A percentile compares a stretch with the other conserved stretches of the same genome.
Evolutionary conservation across 2,888 invertebrate genomes (phyloP).

Genomic region (Caenorhabditis sulstoni): DNA sequence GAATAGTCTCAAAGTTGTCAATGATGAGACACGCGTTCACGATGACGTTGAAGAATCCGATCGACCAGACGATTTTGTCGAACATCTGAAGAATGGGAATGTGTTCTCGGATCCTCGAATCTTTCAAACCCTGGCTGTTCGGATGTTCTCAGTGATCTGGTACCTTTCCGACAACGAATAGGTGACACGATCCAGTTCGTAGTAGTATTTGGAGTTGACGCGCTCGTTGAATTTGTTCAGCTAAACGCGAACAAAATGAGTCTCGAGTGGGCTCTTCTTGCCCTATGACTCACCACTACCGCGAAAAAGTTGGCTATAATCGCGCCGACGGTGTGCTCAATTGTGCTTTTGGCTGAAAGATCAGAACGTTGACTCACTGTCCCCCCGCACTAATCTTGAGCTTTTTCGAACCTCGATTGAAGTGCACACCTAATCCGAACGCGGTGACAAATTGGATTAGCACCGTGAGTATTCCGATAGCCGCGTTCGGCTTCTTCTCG

Average conservation of each 20-base stretch:
- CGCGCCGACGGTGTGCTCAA: conserved; percentile 45
- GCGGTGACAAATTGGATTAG: conserved; percentile 29
- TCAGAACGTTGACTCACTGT: no score
- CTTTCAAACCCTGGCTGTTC: conserved; percentile 17
- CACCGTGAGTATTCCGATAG: conserved; percentile 24
- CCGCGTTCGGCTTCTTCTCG: conserved; percentile 20
- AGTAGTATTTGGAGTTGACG: conserved; percentile 47
- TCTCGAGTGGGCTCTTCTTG: background rate
- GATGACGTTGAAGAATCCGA: conserved; percentile 47
- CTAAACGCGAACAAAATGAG: background rate
- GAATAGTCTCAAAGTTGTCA: conserved; percentile 43
- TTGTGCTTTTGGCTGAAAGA: conserved; percentile 36
- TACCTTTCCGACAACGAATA: conserved; percentile 46
- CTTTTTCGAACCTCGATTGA: conserved; percentile 25
- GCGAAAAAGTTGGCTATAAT: conserved; percentile 48
- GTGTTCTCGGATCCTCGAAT: background rate
- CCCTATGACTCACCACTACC: conserved; percentile 6
- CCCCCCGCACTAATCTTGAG: no score
- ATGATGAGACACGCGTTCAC: conserved; percentile 48
- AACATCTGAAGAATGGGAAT: conserved; percentile 30
- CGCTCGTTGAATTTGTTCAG: conserved; percentile 39
- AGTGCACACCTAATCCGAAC: conserved; percentile 24
- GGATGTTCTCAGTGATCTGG: conserved; percentile 48
- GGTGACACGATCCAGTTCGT: conserved; percentile 5
- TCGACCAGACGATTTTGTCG: conserved; percentile 46